phyloP scores from a whole-genome alignment of 2,113 vertebrate species.

The Girardinichthys multiradiatus region DNA sequence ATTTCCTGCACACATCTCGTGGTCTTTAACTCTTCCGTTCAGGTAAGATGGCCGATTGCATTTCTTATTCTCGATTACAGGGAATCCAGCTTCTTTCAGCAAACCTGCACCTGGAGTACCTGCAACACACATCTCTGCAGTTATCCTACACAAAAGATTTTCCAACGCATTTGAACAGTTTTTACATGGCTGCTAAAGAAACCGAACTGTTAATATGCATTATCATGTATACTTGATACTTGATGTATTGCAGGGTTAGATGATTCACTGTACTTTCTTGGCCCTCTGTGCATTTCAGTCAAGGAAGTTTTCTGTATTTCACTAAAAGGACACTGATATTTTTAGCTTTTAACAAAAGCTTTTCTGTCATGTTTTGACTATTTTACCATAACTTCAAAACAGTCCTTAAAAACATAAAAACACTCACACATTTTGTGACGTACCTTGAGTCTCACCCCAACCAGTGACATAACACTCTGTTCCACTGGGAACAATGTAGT shows the following conservation, averaged over 20 bases:
- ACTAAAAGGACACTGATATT: not conserved
- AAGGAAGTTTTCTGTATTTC: not conserved
- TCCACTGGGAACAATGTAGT: slow-evolving; percentile 84
- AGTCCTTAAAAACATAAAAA: no score
- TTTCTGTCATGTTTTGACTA: rapidly evolving
- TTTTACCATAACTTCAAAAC: not conserved
- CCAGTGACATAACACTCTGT: slow-evolving; percentile 91
- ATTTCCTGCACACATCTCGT: slow-evolving; percentile 91
- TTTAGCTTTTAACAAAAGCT: not conserved
- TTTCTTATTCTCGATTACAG: slow-evolving; percentile 93
- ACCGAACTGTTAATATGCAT: not conserved
- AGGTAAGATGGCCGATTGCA: slow-evolving; percentile 89
- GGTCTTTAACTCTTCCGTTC: slow-evolving; percentile 78
- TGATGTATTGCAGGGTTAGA: no score
- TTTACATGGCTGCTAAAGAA: no score
- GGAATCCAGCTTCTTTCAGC: slow-evolving; percentile 93
- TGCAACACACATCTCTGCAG: slow-evolving; percentile 3
- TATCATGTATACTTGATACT: not conserved
- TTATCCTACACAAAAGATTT: not conserved
- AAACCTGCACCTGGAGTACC: slow-evolving; percentile 56
- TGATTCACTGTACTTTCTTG: not conserved
- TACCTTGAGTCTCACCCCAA: slow-evolving; percentile 95
- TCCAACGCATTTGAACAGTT: not conserved
- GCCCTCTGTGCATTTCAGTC: not conserved
- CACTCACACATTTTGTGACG: not conserved